Evolutionary conservation across 2,113 vertebrate genomes (phyloP), one percentile per base, ranked within the genome.

Genomic region (Thunnus thynnus): DNA sequence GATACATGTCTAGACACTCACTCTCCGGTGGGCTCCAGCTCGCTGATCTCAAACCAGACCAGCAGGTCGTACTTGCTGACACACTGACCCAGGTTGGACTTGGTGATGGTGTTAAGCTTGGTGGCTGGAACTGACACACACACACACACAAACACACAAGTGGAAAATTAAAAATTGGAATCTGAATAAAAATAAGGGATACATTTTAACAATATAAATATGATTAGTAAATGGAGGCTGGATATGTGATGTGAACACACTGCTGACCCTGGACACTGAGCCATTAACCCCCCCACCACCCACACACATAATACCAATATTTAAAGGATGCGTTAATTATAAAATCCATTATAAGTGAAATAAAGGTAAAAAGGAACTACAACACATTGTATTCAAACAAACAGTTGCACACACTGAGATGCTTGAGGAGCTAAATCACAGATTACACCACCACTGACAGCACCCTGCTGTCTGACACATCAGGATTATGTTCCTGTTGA

Each of bases 1-100:
- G 5, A 63, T 46, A 8, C 11, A 51, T 2, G 48, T 18, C n/a
- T n/a, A 3, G 44, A 83, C 2, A 97, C 98, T 98, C 94, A 99
- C 98, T 99, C 98, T 94, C 98, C 98, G 0, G 98, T 99, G 20
- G 98, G 97, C 92, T 99, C 98, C 94, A 99, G 91, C 74, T 99
- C 98, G 16, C 98, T 99, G 95, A 99, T 99, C 94, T 99, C 98
- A 92, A 99, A 99, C 98, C 98, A 99, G 52, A 98, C 97, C 50
- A 99, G 95, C 62, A 99, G 97, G 84, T 99, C 98, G 0, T 99
- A 99, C 82, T 99, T 99, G 97, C 97, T 99, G 94, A 99, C 95
- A 18, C 98, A 99, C 90, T 99, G 98, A 75, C 98, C 97, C 88
- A 98, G 91, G 94, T 95, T 99, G 68, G 96, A 96, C 92, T 99